Percentiles rank a stretch among this genome's conserved stretches.
These are phyloP conservation scores for Proteles cristata DNA, from an alignment of 2,113 vertebrate genomes.

Conservation along the genomic window DNA sequence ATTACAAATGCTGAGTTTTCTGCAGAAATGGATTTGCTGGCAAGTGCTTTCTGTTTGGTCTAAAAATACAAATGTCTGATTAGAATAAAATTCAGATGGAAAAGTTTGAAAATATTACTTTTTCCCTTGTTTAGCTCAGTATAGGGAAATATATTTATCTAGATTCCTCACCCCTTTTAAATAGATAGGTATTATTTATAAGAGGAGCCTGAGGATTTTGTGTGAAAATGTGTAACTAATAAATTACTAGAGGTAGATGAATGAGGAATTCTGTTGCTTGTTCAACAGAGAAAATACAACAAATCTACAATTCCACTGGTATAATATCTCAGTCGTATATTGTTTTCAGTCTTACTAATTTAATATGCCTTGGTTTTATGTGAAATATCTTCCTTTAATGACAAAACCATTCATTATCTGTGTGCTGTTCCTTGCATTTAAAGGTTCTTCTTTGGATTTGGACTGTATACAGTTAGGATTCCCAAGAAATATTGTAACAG, in stretches of 20 bases:
- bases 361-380: not conserved
- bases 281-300: not conserved
- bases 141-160: not conserved
- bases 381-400: not conserved
- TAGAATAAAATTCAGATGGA: not conserved
- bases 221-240: not conserved
- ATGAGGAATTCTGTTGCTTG: not conserved
- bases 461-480: not conserved
- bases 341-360: not conserved
- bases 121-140: not conserved
- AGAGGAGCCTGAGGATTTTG: not conserved
- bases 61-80: not conserved
- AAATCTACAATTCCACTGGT: not conserved
- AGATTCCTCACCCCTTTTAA: not conserved
- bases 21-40: not conserved
- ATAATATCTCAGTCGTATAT: not conserved
- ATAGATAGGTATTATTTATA: not conserved
- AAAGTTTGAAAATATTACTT: not conserved
- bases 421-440: not conserved
- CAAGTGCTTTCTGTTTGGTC: not conserved
- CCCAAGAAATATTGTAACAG: not conserved
- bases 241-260: not conserved
- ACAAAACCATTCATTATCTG: not conserved
- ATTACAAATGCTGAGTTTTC: not conserved
- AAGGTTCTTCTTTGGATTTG: not conserved